Conservation (phyloP, 2,797 vertebrate genomes). For the Melanogrammus aeglefinus region DNA sequence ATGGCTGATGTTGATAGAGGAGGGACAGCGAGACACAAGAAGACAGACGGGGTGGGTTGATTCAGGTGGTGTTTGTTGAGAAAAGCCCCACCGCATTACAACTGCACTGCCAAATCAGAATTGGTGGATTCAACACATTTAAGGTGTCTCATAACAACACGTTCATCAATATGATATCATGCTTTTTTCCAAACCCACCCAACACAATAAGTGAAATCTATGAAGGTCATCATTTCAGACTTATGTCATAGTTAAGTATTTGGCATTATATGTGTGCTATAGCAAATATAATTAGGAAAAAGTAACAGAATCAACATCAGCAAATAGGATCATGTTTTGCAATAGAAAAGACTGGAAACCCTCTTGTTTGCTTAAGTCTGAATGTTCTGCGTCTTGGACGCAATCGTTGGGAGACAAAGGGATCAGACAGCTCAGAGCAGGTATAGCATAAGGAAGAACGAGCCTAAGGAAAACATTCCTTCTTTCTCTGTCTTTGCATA, state of each 20-base stretch:
- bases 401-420: too few species aligned
- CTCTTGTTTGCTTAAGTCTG: too few species aligned
- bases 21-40: not conserved
- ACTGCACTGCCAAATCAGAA: not conserved
- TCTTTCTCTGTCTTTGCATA: too few species aligned
- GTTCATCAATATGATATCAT: too few species aligned
- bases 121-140: not conserved
- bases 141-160: not conserved
- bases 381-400: too few species aligned
- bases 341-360: not conserved
- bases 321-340: not conserved
- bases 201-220: not conserved
- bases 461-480: too few species aligned
- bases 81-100: not conserved
- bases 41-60: not conserved
- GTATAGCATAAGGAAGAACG: too few species aligned
- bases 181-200: not conserved
- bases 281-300: not conserved
- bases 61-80: not conserved
- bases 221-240: not conserved
- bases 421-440: too few species aligned
- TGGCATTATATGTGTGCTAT: not conserved
- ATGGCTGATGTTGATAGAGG: constrained; percentile 67
- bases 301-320: not conserved
- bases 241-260: not conserved